Evolutionary conservation across 1,140 invertebrate genomes (phyloP), one percentile per base, ranked within the genome.

Genomic region (Meloidogyne floridensis): DNA sequence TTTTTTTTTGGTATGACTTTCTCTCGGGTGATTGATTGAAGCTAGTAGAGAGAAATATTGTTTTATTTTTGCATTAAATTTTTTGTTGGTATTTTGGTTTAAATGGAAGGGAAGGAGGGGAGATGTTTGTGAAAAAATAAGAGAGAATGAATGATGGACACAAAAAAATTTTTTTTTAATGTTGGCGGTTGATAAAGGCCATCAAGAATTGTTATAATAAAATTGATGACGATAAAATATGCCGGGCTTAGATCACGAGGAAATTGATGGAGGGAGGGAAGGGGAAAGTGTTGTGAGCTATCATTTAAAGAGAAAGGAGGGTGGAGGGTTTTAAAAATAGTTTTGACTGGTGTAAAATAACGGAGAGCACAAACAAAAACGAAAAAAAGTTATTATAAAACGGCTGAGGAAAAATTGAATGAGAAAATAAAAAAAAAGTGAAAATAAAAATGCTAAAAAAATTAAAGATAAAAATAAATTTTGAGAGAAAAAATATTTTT

Each of bases 21-120:
- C 59, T 65, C 59, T 65, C 59, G 59, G 59, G 59, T 65, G 59
- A 65, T 65, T 65, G 59, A 65, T 65, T 65, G 59, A 65, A 65
- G 59, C 6, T 59, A 65, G 59, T n/a, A 15, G 7, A 15, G 6
- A 1, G 6, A 6, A 65, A n/a, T n/a, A 18, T n/a, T 11, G 15
- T 65, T n/a, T n/a, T n/a, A 65, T 65, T 65, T 65, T 65, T 65
- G 59, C 59, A 65, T 65, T 65, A 65, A 65, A 65, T n/a, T n/a
- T 18, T 65, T 32, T 47, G n/a, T 65, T 65, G 56, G 11, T 54
- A 54, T 54, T 54, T 54, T 54, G 8, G 11, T 54, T 54, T 54
- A 65, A 18, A 6, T 2, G 7, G 13, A 15, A 15, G 11, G 56
- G 56, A 2, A 32, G 56, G 6, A 59, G 8, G 5, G 15, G 59